Base-by-base conservation (phyloP, 1,140 invertebrate genomes). In the Anadara kagoshimensis region DNA sequence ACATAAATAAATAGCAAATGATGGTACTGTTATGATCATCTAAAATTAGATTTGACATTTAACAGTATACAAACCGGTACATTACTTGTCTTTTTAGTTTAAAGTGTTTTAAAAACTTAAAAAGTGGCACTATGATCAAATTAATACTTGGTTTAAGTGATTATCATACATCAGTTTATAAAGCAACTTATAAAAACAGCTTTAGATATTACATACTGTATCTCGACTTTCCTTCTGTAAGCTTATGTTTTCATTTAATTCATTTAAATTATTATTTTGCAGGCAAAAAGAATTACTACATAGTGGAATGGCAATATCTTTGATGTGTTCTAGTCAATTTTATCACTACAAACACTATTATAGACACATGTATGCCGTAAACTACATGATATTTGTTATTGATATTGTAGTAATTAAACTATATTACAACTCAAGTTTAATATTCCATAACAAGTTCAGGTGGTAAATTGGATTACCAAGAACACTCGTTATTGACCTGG, bases 231-330 rank as follows among this genome's bases (percentile, higher is more conserved):
- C 14, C 3, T 49, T 49, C 10, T 49, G 10, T 11, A 49, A 18
- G 14, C 1, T 49, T 49, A 18, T 18, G n/a, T n/a, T 3, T 4
- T 18, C 14, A 8, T 43, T 5, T n/a, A 43, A 18, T n/a, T 43
- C 16, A 41, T 43, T 18, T 41, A 44, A 12, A 3, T 24, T 22
- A 43, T 44, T 43, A 29, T n/a, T 41, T 61, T 61, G 14, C 20
- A 61, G 58, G 58, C 1, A 61, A 61, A 22, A 61, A 61, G 41
- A 61, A 61, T 61, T 43, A 61, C 44, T 61, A 61, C 36, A 61
- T 61, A 11, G 20, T 61, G 3, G 58, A 61, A 45, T 61, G 58
- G 58, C 5, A 22, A n/a, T 20, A 20, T n/a, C 16, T 43, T 12
- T 44, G 58, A 18, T 61, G n/a, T 36, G 2, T 36, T 2, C 29